Conservation (phyloP, 2,888 invertebrate species). For the Cerastis leucographa region DNA sequence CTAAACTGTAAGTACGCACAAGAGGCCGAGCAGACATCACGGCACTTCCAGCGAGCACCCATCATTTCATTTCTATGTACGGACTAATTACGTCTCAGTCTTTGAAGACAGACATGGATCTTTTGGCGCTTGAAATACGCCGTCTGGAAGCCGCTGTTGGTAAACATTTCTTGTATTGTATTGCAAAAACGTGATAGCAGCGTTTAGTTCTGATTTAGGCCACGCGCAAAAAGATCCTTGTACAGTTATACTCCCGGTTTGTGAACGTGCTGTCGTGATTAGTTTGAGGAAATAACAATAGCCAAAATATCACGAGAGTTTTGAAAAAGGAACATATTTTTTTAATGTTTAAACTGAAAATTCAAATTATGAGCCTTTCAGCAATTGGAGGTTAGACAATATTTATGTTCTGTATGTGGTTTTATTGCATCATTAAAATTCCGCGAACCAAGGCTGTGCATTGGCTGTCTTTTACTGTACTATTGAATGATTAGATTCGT, state of each 20-base stretch:
- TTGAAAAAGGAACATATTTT: slow-evolving; percentile 19
- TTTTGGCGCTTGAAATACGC: not conserved
- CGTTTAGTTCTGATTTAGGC: not conserved
- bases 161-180: not conserved
- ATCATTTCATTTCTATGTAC: slow-evolving; percentile 27
- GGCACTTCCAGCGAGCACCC: slow-evolving; percentile 67
- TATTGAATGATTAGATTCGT: slow-evolving; percentile 8
- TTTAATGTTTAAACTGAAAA: too few relatives aligned
- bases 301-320: not conserved
- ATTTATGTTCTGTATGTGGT: slow-evolving; percentile 15
- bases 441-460: slow-evolving; percentile 32
- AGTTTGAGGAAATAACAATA: not conserved
- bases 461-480: slow-evolving; percentile 24
- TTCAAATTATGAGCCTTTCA: not conserved
- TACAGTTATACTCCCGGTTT: slow-evolving; percentile 7
- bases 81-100: slow-evolving; percentile 24
- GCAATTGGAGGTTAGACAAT: slow-evolving; percentile 7
- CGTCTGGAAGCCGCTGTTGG: not conserved
- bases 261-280: slow-evolving; percentile 10
- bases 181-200: not conserved
- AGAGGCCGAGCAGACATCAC: slow-evolving; percentile 81
- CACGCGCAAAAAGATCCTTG: slow-evolving; percentile 4
- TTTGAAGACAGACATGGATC: slow-evolving; percentile 17
- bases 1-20: slow-evolving; percentile 92
- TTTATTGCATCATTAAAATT: slow-evolving; percentile 36